phyloP scores from a whole-genome alignment of 2,797 vertebrate genomes.

The Astyanax mexicanus region DNA sequence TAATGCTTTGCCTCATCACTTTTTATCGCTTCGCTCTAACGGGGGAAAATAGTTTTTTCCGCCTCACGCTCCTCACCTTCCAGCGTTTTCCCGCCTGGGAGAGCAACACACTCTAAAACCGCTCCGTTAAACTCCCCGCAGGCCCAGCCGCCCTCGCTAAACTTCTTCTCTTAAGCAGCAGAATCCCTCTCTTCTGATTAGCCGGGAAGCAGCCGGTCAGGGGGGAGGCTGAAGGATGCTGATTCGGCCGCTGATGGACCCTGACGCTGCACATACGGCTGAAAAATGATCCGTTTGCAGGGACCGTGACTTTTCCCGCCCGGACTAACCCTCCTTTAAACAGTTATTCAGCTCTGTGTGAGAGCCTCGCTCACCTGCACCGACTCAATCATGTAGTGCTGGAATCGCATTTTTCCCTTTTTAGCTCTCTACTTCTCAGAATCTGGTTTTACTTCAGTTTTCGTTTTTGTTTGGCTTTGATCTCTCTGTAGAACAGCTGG shows the following conservation, averaged over 20 bases:
- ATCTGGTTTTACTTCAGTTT: not conserved
- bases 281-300: slow-evolving; percentile 39
- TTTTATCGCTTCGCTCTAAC: not conserved
- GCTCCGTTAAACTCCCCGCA: not conserved
- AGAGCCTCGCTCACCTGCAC: not conserved
- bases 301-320: slow-evolving; percentile 26
- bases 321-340: slow-evolving; percentile 7
- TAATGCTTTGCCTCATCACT: not conserved
- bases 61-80: not conserved
- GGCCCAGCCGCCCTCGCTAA: not conserved
- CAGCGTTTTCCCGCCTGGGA: not conserved
- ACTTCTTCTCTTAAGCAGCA: not conserved
- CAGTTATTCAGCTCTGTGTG: slow-evolving; percentile 8
- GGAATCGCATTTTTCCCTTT: not conserved
- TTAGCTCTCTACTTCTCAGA: not conserved
- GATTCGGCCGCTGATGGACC: slow-evolving; percentile 31
- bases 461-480: not conserved
- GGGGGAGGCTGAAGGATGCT: slow-evolving; percentile 38
- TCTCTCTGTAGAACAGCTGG: no score
- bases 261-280: slow-evolving; percentile 20
- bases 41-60: not conserved
- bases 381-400: not conserved
- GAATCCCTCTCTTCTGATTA: slow-evolving; percentile 30
- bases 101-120: not conserved
- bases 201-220: slow-evolving; percentile 8